Evolutionary conservation across 2,888 invertebrate species (phyloP).

Genomic region (Ashinkailepas kermadecensis): DNA sequence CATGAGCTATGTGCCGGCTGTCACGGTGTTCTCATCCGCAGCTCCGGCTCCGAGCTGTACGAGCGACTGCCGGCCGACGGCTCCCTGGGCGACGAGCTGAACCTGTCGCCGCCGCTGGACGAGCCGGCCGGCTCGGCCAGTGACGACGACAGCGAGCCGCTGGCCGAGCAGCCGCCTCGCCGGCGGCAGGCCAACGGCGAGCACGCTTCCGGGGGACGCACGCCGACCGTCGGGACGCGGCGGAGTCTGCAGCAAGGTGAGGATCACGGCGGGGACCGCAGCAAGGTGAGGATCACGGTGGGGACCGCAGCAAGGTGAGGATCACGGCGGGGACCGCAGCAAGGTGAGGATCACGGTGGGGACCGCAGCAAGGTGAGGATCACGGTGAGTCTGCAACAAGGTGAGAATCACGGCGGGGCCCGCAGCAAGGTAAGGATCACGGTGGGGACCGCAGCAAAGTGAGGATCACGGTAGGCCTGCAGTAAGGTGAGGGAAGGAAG

Average conservation of each 20-base stretch:
- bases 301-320: no score
- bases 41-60: conserved; percentile 55
- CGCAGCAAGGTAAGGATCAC: conserved; percentile 27
- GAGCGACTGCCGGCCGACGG: conserved; percentile 54
- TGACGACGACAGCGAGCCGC: conserved; percentile 12
- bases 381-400: conserved; percentile 30
- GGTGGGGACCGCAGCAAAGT: no score
- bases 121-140: conserved; percentile 45
- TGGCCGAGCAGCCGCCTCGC: not conserved
- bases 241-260: conserved; percentile 31
- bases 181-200: conserved; percentile 20
- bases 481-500: no score
- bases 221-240: conserved; percentile 28
- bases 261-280: conserved; percentile 30
- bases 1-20: no score
- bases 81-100: conserved; percentile 40
- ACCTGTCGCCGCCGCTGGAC: conserved; percentile 42
- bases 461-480: no score
- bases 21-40: not conserved
- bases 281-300: conserved; percentile 19
- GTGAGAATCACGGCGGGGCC: conserved; percentile 29
- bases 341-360: no score
- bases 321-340: no score
- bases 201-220: conserved; percentile 26
- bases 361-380: no score